phyloP scores from a whole-genome alignment of 2,797 vertebrate genomes.

The Sternotherus odoratus region DNA sequence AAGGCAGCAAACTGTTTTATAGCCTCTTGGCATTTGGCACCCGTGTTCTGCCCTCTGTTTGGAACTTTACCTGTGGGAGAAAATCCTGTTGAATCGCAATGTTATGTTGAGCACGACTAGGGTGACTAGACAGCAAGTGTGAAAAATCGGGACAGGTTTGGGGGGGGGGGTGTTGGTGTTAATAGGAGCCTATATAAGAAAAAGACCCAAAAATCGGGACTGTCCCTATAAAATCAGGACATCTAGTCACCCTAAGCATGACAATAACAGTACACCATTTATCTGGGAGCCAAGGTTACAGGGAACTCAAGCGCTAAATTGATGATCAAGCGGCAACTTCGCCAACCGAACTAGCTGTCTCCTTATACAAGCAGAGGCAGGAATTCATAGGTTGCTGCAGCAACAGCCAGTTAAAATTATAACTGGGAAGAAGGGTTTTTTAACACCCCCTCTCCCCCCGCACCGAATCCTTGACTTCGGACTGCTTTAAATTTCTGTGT shows the following conservation, averaged over 20 bases:
- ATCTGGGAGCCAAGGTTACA: not conserved
- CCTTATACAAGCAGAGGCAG: not conserved
- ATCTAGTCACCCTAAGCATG: not conserved
- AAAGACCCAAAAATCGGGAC: too few species aligned
- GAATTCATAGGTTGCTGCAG: not conserved
- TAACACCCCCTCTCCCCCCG: not conserved
- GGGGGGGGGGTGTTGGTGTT: too few species aligned
- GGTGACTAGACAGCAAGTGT: too few species aligned
- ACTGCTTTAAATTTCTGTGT: not conserved
- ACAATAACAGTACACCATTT: not conserved
- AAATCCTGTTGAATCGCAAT: not conserved
- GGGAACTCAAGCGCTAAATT: not conserved
- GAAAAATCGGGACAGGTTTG: too few species aligned
- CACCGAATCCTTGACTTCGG: not conserved
- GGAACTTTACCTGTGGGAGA: not conserved
- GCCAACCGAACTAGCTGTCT: rapidly evolving
- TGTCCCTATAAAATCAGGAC: too few species aligned
- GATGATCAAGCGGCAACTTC: not conserved
- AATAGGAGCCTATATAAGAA: too few species aligned
- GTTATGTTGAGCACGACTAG: not conserved
- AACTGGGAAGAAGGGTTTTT: not conserved
- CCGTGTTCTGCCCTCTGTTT: not conserved
- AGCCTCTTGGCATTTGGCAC: not conserved
- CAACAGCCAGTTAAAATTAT: not conserved
- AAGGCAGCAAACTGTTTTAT: not conserved